Evolutionary conservation across 1,140 invertebrate species (phyloP), one percentile per base, ranked within the genome.

Genomic region (Zaprionus nigranus): DNA sequence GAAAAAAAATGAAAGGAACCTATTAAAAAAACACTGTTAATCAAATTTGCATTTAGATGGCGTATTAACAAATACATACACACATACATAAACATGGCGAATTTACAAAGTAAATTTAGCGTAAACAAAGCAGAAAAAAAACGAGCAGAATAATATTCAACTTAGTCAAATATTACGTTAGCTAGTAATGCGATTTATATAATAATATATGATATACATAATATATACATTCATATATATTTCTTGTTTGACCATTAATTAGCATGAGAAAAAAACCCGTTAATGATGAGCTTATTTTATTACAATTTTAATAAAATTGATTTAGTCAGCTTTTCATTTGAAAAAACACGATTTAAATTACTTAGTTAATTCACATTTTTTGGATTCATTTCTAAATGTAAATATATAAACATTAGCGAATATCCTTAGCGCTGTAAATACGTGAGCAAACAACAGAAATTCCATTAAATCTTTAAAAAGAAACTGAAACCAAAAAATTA

Each of bases 61-160:
- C 78, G 67, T 90, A 84, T 90, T 82, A 81, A 70, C 68, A 82
- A 65, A 79, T 43, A 75, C 17, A 65, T n/a, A 70, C 46, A 54
- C 22, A 79, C 34, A 60, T 40, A 79, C 40, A 28, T 7, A 9
- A 64, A 83, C 70, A 69, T 84, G 79, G 85, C 85, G 85, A 88
- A 90, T 88, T 88, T 88, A 88, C 85, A 76, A 85, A 90, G 85
- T 90, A 90, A 90, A 90, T 90, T 90, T 90, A 85, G 79, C 85
- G 56, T 30, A 49, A 59, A 64, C 54, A 51, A 43, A 51, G 46
- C 13, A 26, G 67, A 56, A 28, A 54, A n/a, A 61, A 28, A 58
- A 51, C 24, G 66, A 51, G 30, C 71, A 67, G 76, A 65, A 79
- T 58, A 67, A 61, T 78, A 70, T 87, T 79, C 38, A 77, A 71